Evolutionary conservation across 2,888 invertebrate species (phyloP), one percentile per base, ranked within the genome.

Genomic region (Cerceris rybyensis): DNA sequence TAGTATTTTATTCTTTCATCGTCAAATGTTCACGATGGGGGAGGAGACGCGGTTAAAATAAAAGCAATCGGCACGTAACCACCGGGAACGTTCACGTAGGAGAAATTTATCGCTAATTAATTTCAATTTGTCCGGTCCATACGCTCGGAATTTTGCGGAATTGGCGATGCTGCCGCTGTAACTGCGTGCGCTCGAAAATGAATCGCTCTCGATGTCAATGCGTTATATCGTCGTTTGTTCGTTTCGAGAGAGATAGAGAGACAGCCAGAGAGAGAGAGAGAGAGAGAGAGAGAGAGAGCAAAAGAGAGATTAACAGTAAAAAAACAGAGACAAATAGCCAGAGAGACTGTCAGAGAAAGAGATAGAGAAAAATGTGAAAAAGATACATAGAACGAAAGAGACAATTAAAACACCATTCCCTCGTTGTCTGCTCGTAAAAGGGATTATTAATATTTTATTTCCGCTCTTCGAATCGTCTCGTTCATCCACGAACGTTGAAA

Each of bases 381-480:
- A 52, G 14, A 52, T n/a, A 52, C 7, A n/a, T 8, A 28, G 54
- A 17, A 14, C n/a, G 52, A 13, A 8, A 55, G 43, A 43, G 66
- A 46, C 46, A 41, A 64, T 60, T 6, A 13, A 59, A 65, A 43
- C 16, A 0, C 14, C 28, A 28, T n/a, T 28, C n/a, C 50, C 55
- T 59, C 59, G 61, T 67, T 49, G 67, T n/a, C 75, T 55, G 57
- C 55, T 57, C 65, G 66, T 68, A 69, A 82, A 81, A 85, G 14
- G 75, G 73, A 80, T 83, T 80, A 83, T 87, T 84, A 86, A 86
- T 84, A 80, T 81, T 84, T 85, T 75, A 81, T 78, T 85, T 42
- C n/a, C n/a, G 9, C 7, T n/a, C 7, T 41, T 7, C 7, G 42
- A 14, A 9, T 28, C 16, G 41, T 28, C 43, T 52, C 42, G 14